Evolutionary conservation across 1,140 invertebrate species (phyloP).

Genomic region (Neuroterus valhalla): DNA sequence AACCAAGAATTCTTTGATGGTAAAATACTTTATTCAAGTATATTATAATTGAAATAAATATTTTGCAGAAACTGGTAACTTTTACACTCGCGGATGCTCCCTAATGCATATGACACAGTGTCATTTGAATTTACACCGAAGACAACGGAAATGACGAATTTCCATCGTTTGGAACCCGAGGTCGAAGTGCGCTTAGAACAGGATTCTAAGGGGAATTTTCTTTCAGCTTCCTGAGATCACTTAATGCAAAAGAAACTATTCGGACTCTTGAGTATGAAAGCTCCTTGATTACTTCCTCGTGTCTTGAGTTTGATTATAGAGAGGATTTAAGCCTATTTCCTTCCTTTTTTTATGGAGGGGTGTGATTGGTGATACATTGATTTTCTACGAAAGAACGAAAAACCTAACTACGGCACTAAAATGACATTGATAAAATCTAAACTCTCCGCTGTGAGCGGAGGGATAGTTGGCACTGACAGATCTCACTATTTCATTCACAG

Average conservation of each 20-base stretch:
- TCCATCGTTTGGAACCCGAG: conserved; percentile 29
- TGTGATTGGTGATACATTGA: neutral
- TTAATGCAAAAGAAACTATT: conserved; percentile 7
- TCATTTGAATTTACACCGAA: conserved; percentile 27
- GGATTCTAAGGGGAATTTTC: conserved; percentile 40
- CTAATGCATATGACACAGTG: conserved; percentile 28
- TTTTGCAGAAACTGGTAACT: conserved; percentile 21
- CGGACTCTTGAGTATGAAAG: neutral
- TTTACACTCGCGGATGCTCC: conserved; percentile 23
- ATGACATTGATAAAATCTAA: conserved; percentile 48
- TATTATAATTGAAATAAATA: conserved; percentile 10
- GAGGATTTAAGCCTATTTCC: too few relatives aligned
- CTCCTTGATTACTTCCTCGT: neutral
- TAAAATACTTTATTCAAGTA: neutral
- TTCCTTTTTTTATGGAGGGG: too few relatives aligned
- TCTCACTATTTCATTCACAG: conserved; percentile 68
- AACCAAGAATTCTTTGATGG: conserved; percentile 25
- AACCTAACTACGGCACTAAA: neutral
- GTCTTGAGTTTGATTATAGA: too few relatives aligned
- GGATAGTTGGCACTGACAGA: conserved; percentile 70
- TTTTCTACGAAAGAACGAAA: neutral
- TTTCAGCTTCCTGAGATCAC: conserved; percentile 22
- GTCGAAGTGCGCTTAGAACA: conserved; percentile 41
- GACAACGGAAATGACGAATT: conserved; percentile 28
- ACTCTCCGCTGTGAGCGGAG: conserved; percentile 57